These are phyloP conservation scores for Eudyptes chrysolophus DNA, from an alignment of 2,113 vertebrate species.

Conservation along the genomic window DNA sequence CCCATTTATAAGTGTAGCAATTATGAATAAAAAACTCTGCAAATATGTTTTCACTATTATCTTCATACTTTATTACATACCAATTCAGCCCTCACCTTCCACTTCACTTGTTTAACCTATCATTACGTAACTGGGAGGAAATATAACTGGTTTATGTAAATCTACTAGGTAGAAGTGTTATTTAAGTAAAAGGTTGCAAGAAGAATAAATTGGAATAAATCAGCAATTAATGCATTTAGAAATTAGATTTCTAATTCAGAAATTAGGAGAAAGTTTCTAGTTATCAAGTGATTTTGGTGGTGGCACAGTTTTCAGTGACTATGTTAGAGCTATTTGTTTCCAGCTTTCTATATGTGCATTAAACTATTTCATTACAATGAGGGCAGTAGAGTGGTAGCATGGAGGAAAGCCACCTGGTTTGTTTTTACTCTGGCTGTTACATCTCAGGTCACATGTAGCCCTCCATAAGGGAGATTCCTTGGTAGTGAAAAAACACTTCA, in stretches of 20 bases:
- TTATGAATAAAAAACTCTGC: background rate
- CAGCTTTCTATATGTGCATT: background rate
- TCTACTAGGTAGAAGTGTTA: background rate
- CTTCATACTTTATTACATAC: background rate
- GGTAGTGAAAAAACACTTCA: background rate
- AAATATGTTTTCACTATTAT: background rate
- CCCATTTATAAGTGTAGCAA: background rate
- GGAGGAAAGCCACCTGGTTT: background rate
- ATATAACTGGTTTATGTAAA: background rate
- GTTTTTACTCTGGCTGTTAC: background rate
- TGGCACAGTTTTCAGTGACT: background rate
- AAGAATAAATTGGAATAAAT: background rate
- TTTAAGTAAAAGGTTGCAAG: background rate
- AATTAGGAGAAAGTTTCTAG: background rate
- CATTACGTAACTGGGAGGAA: background rate
- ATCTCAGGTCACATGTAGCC: background rate
- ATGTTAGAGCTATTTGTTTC: background rate
- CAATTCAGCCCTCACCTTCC: background rate
- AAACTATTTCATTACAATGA: background rate
- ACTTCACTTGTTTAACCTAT: background rate
- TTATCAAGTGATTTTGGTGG: background rate
- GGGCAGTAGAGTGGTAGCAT: background rate
- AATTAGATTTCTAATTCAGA: background rate
- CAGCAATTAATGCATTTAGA: background rate
- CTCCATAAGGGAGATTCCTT: background rate